Evolutionary conservation across 2,113 vertebrate species (phyloP), one percentile per base, ranked within the genome.

Genomic region (Malurus melanocephalus): DNA sequence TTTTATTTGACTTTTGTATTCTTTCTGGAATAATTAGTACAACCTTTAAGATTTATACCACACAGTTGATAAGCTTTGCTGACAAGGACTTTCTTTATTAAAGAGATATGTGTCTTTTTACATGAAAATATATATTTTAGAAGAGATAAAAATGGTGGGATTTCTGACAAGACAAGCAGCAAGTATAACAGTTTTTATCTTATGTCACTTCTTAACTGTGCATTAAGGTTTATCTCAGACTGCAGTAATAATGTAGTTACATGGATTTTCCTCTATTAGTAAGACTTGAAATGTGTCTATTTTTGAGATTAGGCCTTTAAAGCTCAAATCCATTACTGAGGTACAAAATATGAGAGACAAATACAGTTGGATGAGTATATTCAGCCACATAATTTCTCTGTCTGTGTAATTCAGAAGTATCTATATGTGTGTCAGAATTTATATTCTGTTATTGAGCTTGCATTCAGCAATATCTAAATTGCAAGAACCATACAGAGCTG

Each of bases 151-250:
- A 42, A 55, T 94, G 73, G 61, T 89, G 40, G 90, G 51, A 91
- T 93, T 96, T 93, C 83, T 93, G 80, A 78, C 73, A 78, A 92
- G 92, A 81, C 66, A 91, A 84, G 77, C 90, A 78, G 80, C 57
- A 43, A 51, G 51, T 78, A 6, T 75, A 94, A 33, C 28, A 64
- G 49, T 60, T 88, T 93, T 94, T 90, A 91, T 91, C 80, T 91
- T 89, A n/a, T 68, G 80, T 86, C 61, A 80, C 35, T 85, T 85
- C 68, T 78, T 81, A 91, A 89, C 85, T 88, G 65, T 1, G 4
- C 46, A 57, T 92, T 91, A 80, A 62, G 18, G 49, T 80, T 94
- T 91, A 90, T 95, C 80, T 88, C 23, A 30, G 80, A 40, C 73
- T 60, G 43, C 53, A 72, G 27, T 88, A 92, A 72, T 75, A 80